Base-by-base conservation (phyloP, 1,140 invertebrate genomes). In the Scaptodrosophila lebanonensis region DNA sequence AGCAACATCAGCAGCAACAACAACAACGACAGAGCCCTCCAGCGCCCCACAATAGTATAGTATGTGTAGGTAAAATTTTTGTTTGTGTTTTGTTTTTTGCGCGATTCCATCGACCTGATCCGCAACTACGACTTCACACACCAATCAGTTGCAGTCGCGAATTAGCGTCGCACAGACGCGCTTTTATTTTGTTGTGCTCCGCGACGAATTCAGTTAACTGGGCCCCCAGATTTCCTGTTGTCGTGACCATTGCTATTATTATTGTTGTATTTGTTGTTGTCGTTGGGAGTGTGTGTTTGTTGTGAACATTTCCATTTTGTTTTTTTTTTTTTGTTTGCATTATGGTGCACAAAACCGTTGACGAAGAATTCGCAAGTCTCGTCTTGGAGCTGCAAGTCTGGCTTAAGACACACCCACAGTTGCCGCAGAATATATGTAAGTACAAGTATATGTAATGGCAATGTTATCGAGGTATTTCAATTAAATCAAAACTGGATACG, bases 381-480 rank as follows among this genome's bases (percentile, higher is more conserved):
- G 43, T 79, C 11, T 30, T 45, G 11, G 88, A 89, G 3, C 91
- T 95, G 29, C 92, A 92, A 68, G 90, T 93, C 22, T 94, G 93
- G 93, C 86, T 95, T 0, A 77, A 85, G n/a, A 91, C 91, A 52
- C 93, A 95, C 67, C 91, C 93, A 0, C 93, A 95, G 87, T 87
- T 95, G 15, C 93, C 93, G 0, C 87, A 90, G 35, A 92, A 91
- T 56, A 90, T 93, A 60, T 92, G 93, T 94, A 89, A 88, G 87
- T 85, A 49, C 8, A 12, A 40, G 15, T 7, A 12, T 3, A 16
- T 16, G 20, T 33, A 16, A n/a, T 35, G 18, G 33, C n/a, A n/a
- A n/a, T n/a, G n/a, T n/a, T n/a, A n/a, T n/a, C n/a, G n/a, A n/a
- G n/a, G n/a, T n/a, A n/a, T n/a, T n/a, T n/a, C n/a, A n/a, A n/a